Evolutionary conservation across 2,113 vertebrate genomes (phyloP).

Genomic region (Hydrolagus affinis): DNA sequence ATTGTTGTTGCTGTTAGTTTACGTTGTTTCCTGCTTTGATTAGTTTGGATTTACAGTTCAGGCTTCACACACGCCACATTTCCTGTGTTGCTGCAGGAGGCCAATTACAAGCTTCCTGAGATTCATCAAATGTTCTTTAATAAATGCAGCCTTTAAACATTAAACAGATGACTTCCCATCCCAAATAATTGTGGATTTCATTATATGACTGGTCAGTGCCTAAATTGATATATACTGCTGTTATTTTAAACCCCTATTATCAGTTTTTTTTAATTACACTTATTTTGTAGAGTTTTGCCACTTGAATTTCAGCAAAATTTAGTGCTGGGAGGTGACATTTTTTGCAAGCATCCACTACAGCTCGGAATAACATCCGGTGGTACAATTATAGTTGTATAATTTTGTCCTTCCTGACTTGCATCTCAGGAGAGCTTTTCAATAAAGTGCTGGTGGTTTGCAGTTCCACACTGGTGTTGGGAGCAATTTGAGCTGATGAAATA

Average conservation of each 20-base stretch:
- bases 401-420: too few relatives aligned
- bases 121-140: slow-evolving; percentile 11
- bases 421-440: too few relatives aligned
- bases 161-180: background rate
- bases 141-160: background rate
- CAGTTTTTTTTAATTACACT: background rate
- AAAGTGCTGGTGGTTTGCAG: background rate
- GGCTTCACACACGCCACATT: background rate
- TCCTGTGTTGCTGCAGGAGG: background rate
- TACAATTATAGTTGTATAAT: too few relatives aligned
- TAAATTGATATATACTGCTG: background rate
- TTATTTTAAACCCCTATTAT: background rate
- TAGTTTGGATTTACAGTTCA: background rate
- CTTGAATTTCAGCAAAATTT: too few relatives aligned
- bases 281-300: background rate
- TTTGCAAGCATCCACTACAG: too few relatives aligned
- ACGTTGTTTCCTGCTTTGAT: background rate
- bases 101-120: slow-evolving; percentile 14
- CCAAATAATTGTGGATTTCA: slow-evolving; percentile 2
- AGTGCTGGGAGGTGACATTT: too few relatives aligned
- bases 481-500: background rate
- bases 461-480: background rate
- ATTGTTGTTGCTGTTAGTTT: background rate
- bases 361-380: too few relatives aligned
- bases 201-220: background rate